Evolutionary conservation across 2,113 vertebrate species (phyloP).

Genomic region (Hyperopisus bebe): DNA sequence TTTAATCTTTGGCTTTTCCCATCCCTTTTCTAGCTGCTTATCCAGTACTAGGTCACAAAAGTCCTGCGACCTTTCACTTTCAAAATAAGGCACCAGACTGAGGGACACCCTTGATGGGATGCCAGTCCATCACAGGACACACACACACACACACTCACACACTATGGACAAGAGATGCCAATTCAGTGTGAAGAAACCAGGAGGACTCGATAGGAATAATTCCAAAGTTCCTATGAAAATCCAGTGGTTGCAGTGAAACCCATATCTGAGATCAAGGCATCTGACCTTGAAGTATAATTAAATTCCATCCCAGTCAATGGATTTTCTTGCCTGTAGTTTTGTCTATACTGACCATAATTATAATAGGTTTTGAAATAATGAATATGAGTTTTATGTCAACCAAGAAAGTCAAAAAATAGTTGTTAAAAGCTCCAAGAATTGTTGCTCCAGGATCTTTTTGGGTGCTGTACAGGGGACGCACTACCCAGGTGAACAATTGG

Average conservation of each 20-base stretch:
- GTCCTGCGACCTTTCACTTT: not conserved
- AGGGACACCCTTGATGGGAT: not conserved
- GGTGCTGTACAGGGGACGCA: not conserved
- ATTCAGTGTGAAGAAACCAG: not conserved
- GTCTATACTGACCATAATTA: not conserved
- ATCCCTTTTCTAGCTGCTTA: not conserved
- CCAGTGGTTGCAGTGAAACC: not conserved
- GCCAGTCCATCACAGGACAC: no score
- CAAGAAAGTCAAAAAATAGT: not conserved
- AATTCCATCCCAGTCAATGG: not conserved
- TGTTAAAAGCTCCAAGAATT: not conserved
- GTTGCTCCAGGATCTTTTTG: not conserved
- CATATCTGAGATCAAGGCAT: not conserved
- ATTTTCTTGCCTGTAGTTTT: not conserved
- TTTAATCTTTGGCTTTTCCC: not conserved
- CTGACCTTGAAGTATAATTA: not conserved
- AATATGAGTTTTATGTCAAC: not conserved
- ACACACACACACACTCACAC: not conserved
- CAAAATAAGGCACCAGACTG: not conserved
- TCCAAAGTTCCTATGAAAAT: not conserved
- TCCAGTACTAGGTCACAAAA: not conserved
- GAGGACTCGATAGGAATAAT: not conserved
- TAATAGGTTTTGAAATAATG: not conserved
- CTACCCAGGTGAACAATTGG: not conserved
- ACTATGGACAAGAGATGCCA: not conserved